Conservation (phyloP, 2,797 vertebrate genomes). For the Toxotes lorentzi region DNA sequence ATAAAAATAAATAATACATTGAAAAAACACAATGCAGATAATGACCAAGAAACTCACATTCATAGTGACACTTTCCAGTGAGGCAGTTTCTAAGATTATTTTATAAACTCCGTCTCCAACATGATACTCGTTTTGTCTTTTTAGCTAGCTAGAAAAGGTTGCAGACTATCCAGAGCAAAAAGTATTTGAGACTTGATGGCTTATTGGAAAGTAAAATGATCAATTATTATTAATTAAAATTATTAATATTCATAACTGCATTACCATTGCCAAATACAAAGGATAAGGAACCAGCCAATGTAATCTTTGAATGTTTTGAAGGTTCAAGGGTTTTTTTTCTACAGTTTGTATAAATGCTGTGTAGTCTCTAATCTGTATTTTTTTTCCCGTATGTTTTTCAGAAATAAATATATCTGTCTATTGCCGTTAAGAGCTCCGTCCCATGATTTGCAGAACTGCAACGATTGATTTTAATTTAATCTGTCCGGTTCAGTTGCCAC, state of each 20-base stretch:
- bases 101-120: neutral
- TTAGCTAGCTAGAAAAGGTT: neutral
- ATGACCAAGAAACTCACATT: no score
- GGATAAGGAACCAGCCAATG: neutral
- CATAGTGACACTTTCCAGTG: no score
- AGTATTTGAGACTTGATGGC: neutral
- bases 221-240: neutral
- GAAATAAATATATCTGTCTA: constrained; percentile 4
- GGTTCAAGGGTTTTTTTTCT: neutral
- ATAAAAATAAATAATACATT: neutral
- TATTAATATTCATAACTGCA: neutral
- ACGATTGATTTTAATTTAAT: neutral
- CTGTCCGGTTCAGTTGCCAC: neutral
- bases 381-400: neutral
- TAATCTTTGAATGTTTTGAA: neutral
- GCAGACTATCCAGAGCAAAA: neutral
- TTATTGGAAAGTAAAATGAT: neutral
- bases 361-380: neutral
- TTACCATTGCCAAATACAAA: neutral
- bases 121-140: neutral
- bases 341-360: neutral
- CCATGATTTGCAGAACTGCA: neutral
- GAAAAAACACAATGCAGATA: no score
- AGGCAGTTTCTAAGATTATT: neutral
- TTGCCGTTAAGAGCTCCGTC: neutral